Evolutionary conservation across 2,797 vertebrate species (phyloP).

Genomic region (Catostomus latipinnis): DNA sequence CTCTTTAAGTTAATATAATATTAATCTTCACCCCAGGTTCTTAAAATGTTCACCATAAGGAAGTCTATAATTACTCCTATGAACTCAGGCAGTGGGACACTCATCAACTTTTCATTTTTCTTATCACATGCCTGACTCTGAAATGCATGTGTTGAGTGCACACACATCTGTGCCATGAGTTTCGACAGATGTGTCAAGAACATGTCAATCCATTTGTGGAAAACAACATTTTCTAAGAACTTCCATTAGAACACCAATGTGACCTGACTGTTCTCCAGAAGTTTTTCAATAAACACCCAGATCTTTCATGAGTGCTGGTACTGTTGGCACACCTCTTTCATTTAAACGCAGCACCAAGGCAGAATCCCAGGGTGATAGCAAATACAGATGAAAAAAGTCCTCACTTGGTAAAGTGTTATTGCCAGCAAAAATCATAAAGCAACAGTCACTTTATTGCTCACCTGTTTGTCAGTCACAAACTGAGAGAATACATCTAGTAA

Average conservation of each 20-base stretch:
- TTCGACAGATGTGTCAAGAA: conserved; percentile 31
- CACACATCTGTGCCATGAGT: conserved; percentile 10
- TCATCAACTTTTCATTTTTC: conserved; percentile 17
- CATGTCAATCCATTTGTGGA: neutral
- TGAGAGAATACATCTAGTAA: conserved; percentile 44
- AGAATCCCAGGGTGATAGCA: conserved; percentile 31
- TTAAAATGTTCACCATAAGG: conserved; percentile 18
- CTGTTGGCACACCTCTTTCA: conserved; percentile 24
- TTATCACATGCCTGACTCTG: conserved; percentile 7
- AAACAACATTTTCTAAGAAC: neutral
- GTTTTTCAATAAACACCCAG: conserved; percentile 5
- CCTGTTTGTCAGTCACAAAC: conserved; percentile 16
- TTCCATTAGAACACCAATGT: neutral
- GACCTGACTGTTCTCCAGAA: neutral
- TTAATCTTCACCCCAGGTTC: conserved; percentile 22
- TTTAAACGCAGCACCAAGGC: conserved; percentile 18
- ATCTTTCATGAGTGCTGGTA: neutral
- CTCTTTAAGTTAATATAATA: neutral
- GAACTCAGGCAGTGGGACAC: conserved; percentile 1
- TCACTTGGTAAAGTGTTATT: conserved; percentile 25
- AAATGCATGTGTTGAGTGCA: neutral
- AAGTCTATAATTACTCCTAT: conserved; percentile 24
- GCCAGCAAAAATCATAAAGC: conserved; percentile 44
- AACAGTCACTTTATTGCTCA: conserved; percentile 42
- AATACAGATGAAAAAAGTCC: conserved; percentile 39